Conservation (phyloP, 1,140 invertebrate genomes). For the Elysia chlorotica region DNA sequence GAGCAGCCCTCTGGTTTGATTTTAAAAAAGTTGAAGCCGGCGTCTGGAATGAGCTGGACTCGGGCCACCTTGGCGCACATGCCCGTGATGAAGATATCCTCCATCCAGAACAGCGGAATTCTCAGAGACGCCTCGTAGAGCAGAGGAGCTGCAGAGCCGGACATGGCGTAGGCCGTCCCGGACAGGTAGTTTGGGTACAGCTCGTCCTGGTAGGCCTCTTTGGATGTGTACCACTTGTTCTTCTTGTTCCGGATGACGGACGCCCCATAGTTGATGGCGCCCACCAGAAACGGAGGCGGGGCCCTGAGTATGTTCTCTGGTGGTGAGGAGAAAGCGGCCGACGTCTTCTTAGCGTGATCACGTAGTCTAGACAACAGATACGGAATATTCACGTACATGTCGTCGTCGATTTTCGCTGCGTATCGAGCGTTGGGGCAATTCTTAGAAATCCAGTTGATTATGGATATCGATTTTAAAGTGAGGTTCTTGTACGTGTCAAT, state of each 20-base stretch:
- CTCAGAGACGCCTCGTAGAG: conserved; percentile 36
- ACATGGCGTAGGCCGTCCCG: conserved; percentile 59
- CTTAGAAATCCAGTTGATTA: conserved; percentile 77
- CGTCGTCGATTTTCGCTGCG: conserved; percentile 65
- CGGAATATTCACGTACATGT: conserved; percentile 43
- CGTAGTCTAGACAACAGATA: conserved; percentile 26
- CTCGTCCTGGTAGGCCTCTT: conserved; percentile 49
- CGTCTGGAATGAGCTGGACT: conserved; percentile 15
- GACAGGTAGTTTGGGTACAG: conserved; percentile 56
- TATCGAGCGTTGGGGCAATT: conserved; percentile 68
- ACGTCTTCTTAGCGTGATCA: conserved; percentile 1
- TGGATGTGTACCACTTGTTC: conserved; percentile 61
- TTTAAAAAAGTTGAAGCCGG: conserved; percentile 1
- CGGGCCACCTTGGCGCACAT: conserved; percentile 15
- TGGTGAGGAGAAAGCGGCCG: not conserved
- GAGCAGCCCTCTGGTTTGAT: not conserved
- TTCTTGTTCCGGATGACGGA: conserved; percentile 41
- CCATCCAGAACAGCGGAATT: not conserved
- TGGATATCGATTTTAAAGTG: conserved; percentile 85
- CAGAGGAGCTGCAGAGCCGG: conserved; percentile 38
- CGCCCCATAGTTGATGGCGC: conserved; percentile 29
- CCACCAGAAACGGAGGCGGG: conserved; percentile 33
- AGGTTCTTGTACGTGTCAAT: conserved; percentile 81
- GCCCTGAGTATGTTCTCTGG: too few species aligned
- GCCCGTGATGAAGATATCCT: conserved; percentile 23